Conservation (phyloP, 1,140 invertebrate species). For the Spodoptera litura region DNA sequence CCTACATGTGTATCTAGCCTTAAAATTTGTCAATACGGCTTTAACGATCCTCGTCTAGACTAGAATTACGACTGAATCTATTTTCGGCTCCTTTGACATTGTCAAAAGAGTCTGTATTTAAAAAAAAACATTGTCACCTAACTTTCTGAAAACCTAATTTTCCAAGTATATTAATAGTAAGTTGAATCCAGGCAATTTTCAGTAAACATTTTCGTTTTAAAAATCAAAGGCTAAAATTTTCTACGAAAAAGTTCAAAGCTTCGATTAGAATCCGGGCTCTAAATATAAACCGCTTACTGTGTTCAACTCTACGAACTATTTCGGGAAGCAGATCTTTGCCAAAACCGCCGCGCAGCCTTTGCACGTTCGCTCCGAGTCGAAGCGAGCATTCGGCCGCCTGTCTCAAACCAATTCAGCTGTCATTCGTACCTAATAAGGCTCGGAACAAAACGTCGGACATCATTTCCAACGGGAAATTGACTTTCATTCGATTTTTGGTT, state of each 20-base stretch:
- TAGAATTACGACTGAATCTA: too few relatives aligned
- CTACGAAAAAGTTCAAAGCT: background rate
- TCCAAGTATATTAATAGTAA: too few relatives aligned
- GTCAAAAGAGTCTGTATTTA: too few relatives aligned
- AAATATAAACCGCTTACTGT: background rate
- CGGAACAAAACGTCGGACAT: conserved; percentile 54
- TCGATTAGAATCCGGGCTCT: background rate
- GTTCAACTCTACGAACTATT: conserved; percentile 2
- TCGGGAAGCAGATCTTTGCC: conserved; percentile 5
- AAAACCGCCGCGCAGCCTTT: background rate
- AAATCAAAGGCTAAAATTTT: background rate
- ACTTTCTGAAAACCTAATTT: background rate
- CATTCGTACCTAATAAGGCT: conserved; percentile 54
- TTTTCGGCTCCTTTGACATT: too few relatives aligned
- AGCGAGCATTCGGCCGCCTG: conserved; percentile 6
- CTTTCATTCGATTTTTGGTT: conserved; percentile 59
- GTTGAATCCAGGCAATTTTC: too few relatives aligned
- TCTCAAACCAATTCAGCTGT: conserved; percentile 53
- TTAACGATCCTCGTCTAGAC: too few relatives aligned
- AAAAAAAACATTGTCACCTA: too few relatives aligned
- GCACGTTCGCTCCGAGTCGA: conserved; percentile 7
- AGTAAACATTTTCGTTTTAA: background rate
- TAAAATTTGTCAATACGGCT: too few relatives aligned
- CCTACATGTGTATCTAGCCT: too few relatives aligned
- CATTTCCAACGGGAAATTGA: conserved; percentile 62